Percentiles rank a stretch among this genome's conserved stretches.
Conservation (phyloP, 2,113 vertebrate genomes). For the Solea solea region DNA sequence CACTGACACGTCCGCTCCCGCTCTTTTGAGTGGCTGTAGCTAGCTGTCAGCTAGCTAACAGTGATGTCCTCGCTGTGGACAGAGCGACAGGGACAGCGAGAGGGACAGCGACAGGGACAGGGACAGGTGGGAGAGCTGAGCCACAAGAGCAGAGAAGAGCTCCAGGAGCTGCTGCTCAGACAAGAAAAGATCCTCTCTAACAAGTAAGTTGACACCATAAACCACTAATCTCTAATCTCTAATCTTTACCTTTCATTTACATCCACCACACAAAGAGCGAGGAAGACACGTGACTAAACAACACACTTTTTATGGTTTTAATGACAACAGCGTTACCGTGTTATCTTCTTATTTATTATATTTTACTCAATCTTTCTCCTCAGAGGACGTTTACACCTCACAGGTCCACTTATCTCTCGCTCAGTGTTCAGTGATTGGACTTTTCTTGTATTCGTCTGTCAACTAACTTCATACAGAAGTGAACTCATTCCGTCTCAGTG, state of each 20-base stretch:
- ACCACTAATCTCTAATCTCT: background rate
- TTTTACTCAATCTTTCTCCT: too few species aligned
- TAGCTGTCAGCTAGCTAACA: conserved; percentile 48
- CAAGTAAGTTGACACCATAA: conserved; percentile 75
- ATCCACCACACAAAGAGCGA: background rate
- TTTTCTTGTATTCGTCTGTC: too few species aligned
- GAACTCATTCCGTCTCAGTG: too few species aligned
- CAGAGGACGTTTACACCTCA: too few species aligned
- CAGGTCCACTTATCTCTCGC: too few species aligned
- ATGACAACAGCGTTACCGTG: background rate
- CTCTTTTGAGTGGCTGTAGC: conserved; percentile 9
- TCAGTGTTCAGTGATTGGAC: too few species aligned
- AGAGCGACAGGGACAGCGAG: conserved; percentile 70
- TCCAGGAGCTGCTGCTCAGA: conserved; percentile 86
- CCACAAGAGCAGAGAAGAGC: conserved; percentile 81
- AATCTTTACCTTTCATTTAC: background rate
- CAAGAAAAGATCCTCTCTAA: conserved; percentile 89
- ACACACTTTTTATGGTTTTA: too few species aligned
- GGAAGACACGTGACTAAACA: background rate
- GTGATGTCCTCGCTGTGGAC: conserved; percentile 75
- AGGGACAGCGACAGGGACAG: conserved; percentile 56
- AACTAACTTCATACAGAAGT: too few species aligned
- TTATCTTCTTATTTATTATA: too few species aligned
- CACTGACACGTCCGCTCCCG: too few species aligned
- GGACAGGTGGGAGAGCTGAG: conserved; percentile 76